Evolutionary conservation across 2,113 vertebrate genomes (phyloP).

Genomic region (Corythornis cristatus): DNA sequence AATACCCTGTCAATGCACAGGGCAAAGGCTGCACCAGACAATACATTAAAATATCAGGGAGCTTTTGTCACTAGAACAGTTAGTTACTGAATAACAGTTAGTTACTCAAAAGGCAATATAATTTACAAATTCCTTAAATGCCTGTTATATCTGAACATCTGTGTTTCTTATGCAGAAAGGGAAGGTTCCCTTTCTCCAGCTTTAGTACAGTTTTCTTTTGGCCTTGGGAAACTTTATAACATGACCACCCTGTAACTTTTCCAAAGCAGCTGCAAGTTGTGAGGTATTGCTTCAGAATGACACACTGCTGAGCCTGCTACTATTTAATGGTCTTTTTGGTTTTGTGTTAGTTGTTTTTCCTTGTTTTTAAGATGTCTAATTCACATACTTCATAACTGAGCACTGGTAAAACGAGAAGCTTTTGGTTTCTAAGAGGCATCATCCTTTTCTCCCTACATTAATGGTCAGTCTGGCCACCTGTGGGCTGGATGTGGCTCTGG

Average conservation of each 20-base stretch:
- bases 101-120: background rate
- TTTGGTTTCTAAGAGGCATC: background rate
- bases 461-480: background rate
- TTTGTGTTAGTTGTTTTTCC: background rate
- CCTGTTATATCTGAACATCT: background rate
- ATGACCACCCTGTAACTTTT: background rate
- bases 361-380: background rate
- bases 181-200: background rate
- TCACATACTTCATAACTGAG: background rate
- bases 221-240: fast-evolving
- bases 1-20: background rate
- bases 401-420: background rate
- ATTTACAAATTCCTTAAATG: background rate
- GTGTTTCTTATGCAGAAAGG: background rate
- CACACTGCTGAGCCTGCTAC: background rate
- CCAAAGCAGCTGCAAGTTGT: background rate
- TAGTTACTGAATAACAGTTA: background rate
- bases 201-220: background rate
- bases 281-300: background rate
- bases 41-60: background rate
- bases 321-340: background rate
- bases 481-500: background rate
- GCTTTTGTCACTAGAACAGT: background rate
- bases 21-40: background rate
- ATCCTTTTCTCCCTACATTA: background rate